Percentiles rank a stretch among this genome's conserved stretches.
Conservation (phyloP, 2,888 invertebrate species). For the Lepidochitona cinerea region DNA sequence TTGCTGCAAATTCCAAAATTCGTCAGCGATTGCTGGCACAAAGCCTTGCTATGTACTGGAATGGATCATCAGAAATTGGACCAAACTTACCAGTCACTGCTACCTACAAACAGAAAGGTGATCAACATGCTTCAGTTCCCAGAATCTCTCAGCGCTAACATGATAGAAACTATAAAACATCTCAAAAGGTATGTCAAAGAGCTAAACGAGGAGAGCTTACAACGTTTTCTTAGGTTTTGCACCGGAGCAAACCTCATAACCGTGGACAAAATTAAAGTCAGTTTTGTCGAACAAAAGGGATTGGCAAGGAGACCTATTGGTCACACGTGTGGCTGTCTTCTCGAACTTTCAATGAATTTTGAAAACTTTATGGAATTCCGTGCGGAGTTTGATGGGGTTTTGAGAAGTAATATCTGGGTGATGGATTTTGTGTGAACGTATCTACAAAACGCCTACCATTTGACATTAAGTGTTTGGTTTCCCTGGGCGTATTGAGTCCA, state of each 20-base stretch:
- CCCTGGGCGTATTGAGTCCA: too few species aligned
- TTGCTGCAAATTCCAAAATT: conserved; percentile 27
- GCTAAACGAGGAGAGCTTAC: too few species aligned
- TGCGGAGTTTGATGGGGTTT: background rate
- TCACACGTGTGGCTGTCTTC: background rate
- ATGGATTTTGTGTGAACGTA: background rate
- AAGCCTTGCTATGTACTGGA: too few species aligned
- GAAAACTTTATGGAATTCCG: background rate
- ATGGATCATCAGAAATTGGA: too few species aligned
- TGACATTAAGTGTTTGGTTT: too few species aligned
- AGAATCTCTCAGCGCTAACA: background rate
- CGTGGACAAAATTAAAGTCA: background rate
- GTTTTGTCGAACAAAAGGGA: background rate
- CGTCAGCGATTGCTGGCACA: conserved; percentile 25
- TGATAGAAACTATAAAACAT: too few species aligned
- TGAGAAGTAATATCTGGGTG: background rate
- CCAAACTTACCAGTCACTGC: background rate
- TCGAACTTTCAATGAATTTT: background rate
- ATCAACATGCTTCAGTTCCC: background rate
- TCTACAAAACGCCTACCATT: too few species aligned
- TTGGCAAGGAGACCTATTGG: background rate
- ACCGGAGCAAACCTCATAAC: background rate
- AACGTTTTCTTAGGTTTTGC: too few species aligned
- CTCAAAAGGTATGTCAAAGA: too few species aligned
- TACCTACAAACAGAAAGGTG: background rate